A percentile compares a stretch with the other conserved stretches of the same genome.
Evolutionary conservation across 2,113 vertebrate genomes (phyloP).

Genomic region (Puffinus mauretanicus): DNA sequence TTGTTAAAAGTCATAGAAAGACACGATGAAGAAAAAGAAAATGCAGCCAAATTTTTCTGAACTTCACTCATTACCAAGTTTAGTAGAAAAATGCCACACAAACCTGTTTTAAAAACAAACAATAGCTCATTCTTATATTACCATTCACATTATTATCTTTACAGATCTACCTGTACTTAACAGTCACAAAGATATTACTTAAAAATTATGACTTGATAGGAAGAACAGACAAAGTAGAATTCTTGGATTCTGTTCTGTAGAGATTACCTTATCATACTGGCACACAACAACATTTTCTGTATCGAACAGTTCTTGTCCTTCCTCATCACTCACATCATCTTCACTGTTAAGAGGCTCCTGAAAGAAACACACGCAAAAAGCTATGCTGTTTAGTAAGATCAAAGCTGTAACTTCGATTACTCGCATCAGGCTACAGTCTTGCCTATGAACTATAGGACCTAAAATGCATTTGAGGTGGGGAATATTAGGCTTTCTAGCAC

Average conservation of each 20-base stretch:
- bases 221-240: background rate
- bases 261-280: slow-evolving; percentile 95
- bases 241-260: background rate
- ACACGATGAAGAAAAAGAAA: background rate
- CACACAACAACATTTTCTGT: slow-evolving; percentile 99
- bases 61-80: background rate
- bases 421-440: background rate
- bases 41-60: background rate
- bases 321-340: slow-evolving; percentile 96
- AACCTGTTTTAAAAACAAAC: background rate
- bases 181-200: background rate
- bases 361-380: background rate
- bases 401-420: background rate
- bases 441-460: background rate
- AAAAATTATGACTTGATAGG: background rate
- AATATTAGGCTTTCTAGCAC: background rate
- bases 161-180: background rate
- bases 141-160: background rate
- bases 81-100: background rate
- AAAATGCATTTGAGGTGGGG: background rate
- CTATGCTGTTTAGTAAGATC: background rate
- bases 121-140: background rate
- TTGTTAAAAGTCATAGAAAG: background rate
- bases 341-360: slow-evolving; percentile 96
- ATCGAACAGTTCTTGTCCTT: slow-evolving; percentile 97